Evolutionary conservation across 1,140 invertebrate species (phyloP), one percentile per base, ranked within the genome.

Genomic region (Cecropterus lyciades): DNA sequence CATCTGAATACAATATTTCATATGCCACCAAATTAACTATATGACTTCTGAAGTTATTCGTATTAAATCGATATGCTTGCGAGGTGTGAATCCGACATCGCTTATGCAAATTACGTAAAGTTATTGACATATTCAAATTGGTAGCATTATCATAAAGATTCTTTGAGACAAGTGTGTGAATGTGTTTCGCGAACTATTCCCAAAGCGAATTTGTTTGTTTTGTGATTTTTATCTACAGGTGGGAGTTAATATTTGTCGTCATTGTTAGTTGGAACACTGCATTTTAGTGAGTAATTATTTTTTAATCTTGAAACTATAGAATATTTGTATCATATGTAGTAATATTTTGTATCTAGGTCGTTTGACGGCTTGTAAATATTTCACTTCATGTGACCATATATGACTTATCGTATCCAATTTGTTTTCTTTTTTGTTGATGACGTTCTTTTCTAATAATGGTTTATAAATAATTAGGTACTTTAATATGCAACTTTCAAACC

Each of bases 71-170:
- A 40, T 67, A 13, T 59, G 56, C 55, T 43, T 67, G 67, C 65
- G 74, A 73, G 65, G 70, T 72, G 70, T 51, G 53, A 49, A 66
- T 51, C 56, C 14, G 53, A 70, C 40, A 43, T 49, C 30, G 65
- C 68, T 16, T 72, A 85, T 85, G 78, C 67, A 82, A 84, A 87
- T 77, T 42, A 13, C 4, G 10, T 72, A 53, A 60, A 70, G 27
- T 51, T 82, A 87, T 86, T 73, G 82, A 83, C 75, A 48, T 90
- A 90, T 90, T 75, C 73, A 84, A 86, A 88, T 87, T 67, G 56
- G 55, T 16, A 20, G 43, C 57, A 77, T 80, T 80, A 85, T 68
- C 55, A 71, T 73, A 49, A 16, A 53, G 71, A 73, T 65, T 53
- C 37, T 40, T 60, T 63, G n/a, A 70, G 56, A 75, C 74, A 82